Conservation (phyloP, 2,888 invertebrate genomes). For the Epinotia ramella region DNA sequence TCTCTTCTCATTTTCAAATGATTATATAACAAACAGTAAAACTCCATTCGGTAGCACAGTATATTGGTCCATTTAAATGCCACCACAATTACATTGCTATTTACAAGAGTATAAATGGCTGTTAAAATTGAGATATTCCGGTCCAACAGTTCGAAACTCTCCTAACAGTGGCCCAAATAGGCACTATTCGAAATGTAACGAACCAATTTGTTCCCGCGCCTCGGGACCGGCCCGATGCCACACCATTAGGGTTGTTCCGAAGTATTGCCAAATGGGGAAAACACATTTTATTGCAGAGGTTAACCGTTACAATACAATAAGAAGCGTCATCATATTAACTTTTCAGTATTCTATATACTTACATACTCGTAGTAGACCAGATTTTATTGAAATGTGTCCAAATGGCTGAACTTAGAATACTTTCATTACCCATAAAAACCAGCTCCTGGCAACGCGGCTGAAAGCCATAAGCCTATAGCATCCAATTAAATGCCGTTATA, state of each 20-base stretch:
- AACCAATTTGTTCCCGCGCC: slow-evolving; percentile 40
- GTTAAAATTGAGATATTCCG: slow-evolving; percentile 24
- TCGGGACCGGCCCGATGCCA: slow-evolving; percentile 19
- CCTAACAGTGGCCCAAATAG: slow-evolving; percentile 10
- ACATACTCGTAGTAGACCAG: too few relatives aligned
- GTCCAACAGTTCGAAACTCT: slow-evolving; percentile 12
- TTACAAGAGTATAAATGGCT: neutral
- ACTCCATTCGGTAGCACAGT: neutral
- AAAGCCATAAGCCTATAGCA: slow-evolving; percentile 30
- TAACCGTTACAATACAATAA: too few relatives aligned
- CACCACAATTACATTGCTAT: neutral
- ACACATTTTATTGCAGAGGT: neutral
- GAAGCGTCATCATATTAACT: neutral
- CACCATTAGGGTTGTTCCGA: slow-evolving; percentile 26
- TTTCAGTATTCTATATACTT: neutral
- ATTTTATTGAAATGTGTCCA: too few relatives aligned
- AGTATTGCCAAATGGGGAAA: neutral
- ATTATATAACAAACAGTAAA: neutral
- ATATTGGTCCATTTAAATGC: neutral
- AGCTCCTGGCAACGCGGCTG: neutral
- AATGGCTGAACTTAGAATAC: neutral
- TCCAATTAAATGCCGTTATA: slow-evolving; percentile 23
- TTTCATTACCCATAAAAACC: neutral
- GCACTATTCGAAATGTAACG: slow-evolving; percentile 42
- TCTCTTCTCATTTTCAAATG: too few relatives aligned